These are phyloP conservation scores for Coboldia fuscipes DNA, from an alignment of 1,140 invertebrate species.

Conservation along the genomic window DNA sequence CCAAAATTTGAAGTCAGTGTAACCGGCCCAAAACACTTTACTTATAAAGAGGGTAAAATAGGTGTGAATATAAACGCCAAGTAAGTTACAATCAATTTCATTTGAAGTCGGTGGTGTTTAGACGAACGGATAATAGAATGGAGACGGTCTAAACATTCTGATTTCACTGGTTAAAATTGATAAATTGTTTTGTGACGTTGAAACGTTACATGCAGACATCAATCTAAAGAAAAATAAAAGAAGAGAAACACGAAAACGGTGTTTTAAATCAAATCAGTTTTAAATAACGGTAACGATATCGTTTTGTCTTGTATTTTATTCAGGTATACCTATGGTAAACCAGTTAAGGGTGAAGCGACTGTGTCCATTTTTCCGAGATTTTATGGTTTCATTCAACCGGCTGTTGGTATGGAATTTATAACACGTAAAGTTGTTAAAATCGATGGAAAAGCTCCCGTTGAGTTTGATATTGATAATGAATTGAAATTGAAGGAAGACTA, in stretches of 20 bases:
- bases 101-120: no score
- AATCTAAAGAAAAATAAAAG: no score
- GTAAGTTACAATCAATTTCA: slow-evolving; percentile 33
- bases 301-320: neutral
- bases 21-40: slow-evolving; percentile 54
- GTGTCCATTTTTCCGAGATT: slow-evolving; percentile 39
- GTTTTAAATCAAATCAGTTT: no score
- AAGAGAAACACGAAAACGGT: no score
- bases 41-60: slow-evolving; percentile 63
- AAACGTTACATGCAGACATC: no score
- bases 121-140: no score
- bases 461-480: slow-evolving; percentile 53
- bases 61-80: slow-evolving; percentile 57
- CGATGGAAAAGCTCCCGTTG: slow-evolving; percentile 49
- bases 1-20: slow-evolving; percentile 82
- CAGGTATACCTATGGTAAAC: slow-evolving; percentile 44
- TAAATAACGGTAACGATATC: neutral
- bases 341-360: slow-evolving; percentile 55
- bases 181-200: no score
- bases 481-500: slow-evolving; percentile 47
- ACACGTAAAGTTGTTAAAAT: slow-evolving; percentile 61
- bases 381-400: slow-evolving; percentile 19
- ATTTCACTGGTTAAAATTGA: no score
- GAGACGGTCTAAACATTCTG: no score
- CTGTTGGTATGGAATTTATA: slow-evolving; percentile 15